Base-by-base conservation (phyloP, 2,888 invertebrate species). In the Pediacus dermestoides region DNA sequence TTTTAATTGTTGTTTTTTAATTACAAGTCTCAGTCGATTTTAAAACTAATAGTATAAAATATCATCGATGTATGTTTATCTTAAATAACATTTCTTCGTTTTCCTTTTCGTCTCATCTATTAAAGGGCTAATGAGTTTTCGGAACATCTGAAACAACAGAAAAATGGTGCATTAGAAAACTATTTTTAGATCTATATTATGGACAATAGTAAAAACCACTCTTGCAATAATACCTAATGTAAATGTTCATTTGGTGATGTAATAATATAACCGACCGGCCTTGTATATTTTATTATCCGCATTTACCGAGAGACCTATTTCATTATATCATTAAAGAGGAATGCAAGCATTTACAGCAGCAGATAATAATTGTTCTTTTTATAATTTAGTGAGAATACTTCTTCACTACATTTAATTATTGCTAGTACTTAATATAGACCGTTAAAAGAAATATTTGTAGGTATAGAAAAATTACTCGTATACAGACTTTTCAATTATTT, bases 1-100 rank as follows among this genome's bases (percentile, higher is more conserved):
- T 72, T 32, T 51, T 53, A 42, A 40, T 50, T 48, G 42, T 40
- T 37, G 34, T 35, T 37, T 28, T 30, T 15, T 14, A 22, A 11
- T 30, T n/a, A 27, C 6, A 26, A 27, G 8, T 3, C n/a, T 33
- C 38, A 42, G 16, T 41, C 37, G 16, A 36, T n/a, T n/a, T n/a
- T n/a, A n/a, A n/a, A n/a, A n/a, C n/a, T n/a, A n/a, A n/a, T n/a
- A n/a, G n/a, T n/a, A n/a, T n/a, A 22, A 3, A 16, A 7, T 37
- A 27, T 26, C n/a, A 18, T 34, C 28, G 30, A 34, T 42, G 26
- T 30, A 30, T 15, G 13, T 23, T 16, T 26, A 31, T 32, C 21
- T 38, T 36, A 22, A 34, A 39, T 35, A 11, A 37, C 48, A 48
- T 39, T 42, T 50, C 48, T 39, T 37, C 36, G 44, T 28, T 39